These are phyloP conservation scores for Schizopygopsis pylzovi DNA, from an alignment of 2,797 vertebrate species.

Conservation along the genomic window DNA sequence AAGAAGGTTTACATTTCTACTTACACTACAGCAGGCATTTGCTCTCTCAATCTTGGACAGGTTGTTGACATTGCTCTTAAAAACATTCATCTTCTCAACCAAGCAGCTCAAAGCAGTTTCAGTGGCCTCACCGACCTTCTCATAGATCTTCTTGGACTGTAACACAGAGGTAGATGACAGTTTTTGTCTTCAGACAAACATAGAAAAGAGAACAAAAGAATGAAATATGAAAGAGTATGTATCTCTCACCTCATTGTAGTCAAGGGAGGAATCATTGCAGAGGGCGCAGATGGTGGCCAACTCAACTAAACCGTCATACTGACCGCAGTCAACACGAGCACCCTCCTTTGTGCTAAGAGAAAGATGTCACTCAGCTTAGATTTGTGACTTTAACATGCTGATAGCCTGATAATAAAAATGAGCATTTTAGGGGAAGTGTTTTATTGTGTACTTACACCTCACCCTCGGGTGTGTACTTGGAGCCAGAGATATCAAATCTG, in stretches of 20 bases:
- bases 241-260: constrained; percentile 88
- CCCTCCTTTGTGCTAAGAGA: constrained; percentile 84
- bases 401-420: neutral
- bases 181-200: neutral
- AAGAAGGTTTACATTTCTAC: constrained; percentile 19
- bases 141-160: constrained; percentile 91
- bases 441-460: constrained; percentile 87
- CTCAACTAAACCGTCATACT: constrained; percentile 90
- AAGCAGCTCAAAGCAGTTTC: constrained; percentile 91
- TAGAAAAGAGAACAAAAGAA: neutral
- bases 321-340: constrained; percentile 79
- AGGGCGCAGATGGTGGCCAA: constrained; percentile 92
- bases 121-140: constrained; percentile 95
- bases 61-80: constrained; percentile 82
- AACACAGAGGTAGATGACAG: neutral
- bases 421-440: constrained; percentile 17
- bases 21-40: constrained; percentile 88
- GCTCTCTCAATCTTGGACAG: constrained; percentile 86
- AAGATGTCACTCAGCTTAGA: constrained; percentile 1
- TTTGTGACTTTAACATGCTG: neutral
- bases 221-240: neutral
- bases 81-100: constrained; percentile 98
- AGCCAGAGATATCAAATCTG: constrained; percentile 91
- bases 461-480: constrained; percentile 95
- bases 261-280: constrained; percentile 95